Percentiles rank a stretch among this genome's conserved stretches.
phyloP scores from a whole-genome alignment of 1,140 invertebrate species.

The Bombus sibiricus region DNA sequence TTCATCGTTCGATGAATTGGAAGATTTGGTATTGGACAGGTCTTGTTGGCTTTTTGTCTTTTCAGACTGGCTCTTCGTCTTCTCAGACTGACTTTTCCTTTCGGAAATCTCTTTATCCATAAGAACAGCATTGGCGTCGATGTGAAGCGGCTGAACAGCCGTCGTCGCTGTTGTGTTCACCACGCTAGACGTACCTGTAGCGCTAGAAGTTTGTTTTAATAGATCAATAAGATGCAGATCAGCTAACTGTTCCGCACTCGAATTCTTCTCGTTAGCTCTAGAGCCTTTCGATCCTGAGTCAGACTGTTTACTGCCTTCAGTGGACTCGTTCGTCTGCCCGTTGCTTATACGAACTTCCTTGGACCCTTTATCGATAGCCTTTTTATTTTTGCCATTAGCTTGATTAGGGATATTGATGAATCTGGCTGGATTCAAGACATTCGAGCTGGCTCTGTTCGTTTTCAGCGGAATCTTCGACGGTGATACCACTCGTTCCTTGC shows the following conservation, averaged over 20 bases:
- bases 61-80: neutral
- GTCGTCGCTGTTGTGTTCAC: slow-evolving; percentile 79
- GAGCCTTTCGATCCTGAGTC: slow-evolving; percentile 29
- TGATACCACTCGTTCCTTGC: slow-evolving; percentile 64
- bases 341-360: slow-evolving; percentile 9
- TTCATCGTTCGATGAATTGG: slow-evolving; percentile 31
- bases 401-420: slow-evolving; percentile 51
- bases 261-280: neutral
- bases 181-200: slow-evolving; percentile 77
- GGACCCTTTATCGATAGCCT: slow-evolving; percentile 2
- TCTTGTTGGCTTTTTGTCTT: slow-evolving; percentile 36
- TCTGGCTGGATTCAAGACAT: slow-evolving; percentile 38
- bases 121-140: slow-evolving; percentile 63
- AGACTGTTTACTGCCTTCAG: slow-evolving; percentile 4
- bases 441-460: slow-evolving; percentile 24
- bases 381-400: neutral
- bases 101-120: slow-evolving; percentile 24
- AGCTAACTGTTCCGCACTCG: slow-evolving; percentile 37
- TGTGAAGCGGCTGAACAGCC: slow-evolving; percentile 77
- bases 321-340: neutral
- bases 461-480: slow-evolving; percentile 76
- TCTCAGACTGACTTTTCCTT: slow-evolving; percentile 2
- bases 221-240: slow-evolving; percentile 71
- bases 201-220: slow-evolving; percentile 73
- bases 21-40: slow-evolving; percentile 19